Conservation (phyloP, 2,113 vertebrate genomes). For the Campylomormyrus numenius region DNA sequence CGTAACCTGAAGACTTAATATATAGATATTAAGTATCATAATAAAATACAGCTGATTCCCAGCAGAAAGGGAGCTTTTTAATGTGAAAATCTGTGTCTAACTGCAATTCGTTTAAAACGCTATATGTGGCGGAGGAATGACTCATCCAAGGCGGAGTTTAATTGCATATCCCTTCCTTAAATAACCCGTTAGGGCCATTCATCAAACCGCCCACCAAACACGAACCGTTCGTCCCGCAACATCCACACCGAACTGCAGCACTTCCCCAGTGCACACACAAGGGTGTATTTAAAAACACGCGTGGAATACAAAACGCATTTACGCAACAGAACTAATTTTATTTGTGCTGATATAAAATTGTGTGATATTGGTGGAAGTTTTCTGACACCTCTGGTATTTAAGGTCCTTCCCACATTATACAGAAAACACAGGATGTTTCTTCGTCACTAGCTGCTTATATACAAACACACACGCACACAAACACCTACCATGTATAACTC, state of each 20-base stretch:
- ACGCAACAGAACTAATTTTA: not conserved
- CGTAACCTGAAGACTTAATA: not conserved
- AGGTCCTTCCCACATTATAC: not conserved
- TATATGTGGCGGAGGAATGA: not conserved
- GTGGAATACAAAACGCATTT: not conserved
- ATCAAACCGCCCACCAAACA: not conserved
- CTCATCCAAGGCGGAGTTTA: not conserved
- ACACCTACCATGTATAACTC: not conserved
- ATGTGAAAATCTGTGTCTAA: not conserved
- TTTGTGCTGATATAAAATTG: not conserved
- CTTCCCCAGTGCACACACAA: not conserved
- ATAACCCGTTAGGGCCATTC: not conserved
- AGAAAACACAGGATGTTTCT: not conserved
- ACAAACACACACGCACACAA: not conserved
- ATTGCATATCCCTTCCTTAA: not conserved
- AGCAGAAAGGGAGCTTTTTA: not conserved
- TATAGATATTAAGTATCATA: not conserved
- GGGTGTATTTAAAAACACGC: not conserved
- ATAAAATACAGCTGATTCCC: not conserved
- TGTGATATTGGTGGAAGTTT: not conserved
- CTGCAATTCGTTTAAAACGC: not conserved
- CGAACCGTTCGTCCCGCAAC: not conserved
- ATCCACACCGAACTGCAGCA: not conserved
- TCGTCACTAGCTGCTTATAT: not conserved
- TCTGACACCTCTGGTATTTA: not conserved